Conservation (phyloP, 2,888 invertebrate species). For the Melieria omissa region DNA sequence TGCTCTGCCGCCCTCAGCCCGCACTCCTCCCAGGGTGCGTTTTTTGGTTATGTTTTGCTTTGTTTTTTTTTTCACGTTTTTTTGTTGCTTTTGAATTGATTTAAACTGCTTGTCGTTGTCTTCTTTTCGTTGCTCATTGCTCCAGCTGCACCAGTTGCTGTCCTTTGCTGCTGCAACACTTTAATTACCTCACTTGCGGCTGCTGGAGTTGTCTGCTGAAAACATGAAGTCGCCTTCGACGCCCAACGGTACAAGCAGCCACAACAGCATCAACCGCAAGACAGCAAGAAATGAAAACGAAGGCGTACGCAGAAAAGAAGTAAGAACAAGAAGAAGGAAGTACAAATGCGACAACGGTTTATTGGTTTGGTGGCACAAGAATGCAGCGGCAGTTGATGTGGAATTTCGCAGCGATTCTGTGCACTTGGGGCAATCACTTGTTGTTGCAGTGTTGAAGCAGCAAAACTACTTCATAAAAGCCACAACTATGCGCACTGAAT, state of each 20-base stretch:
- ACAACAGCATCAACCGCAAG: not conserved
- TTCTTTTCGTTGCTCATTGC: slow-evolving; percentile 15
- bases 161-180: slow-evolving; percentile 30
- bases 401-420: too few relatives aligned
- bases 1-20: not conserved
- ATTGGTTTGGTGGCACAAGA: too few relatives aligned
- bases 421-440: too few relatives aligned
- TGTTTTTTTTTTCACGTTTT: not conserved
- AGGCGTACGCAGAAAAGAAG: not conserved
- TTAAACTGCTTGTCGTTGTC: not conserved
- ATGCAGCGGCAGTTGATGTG: too few relatives aligned
- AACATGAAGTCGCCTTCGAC: not conserved
- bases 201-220: not conserved
- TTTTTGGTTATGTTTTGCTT: not conserved
- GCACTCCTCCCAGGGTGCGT: not conserved
- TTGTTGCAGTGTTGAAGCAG: too few relatives aligned
- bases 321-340: too few relatives aligned
- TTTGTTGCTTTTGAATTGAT: not conserved
- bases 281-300: not conserved
- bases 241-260: too few relatives aligned
- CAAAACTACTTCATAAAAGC: too few relatives aligned
- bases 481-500: too few relatives aligned
- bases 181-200: slow-evolving; percentile 56
- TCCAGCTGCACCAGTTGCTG: too few relatives aligned
- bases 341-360: too few relatives aligned